Evolutionary conservation across 2,888 invertebrate genomes (phyloP).

Genomic region (Arge pagana): DNA sequence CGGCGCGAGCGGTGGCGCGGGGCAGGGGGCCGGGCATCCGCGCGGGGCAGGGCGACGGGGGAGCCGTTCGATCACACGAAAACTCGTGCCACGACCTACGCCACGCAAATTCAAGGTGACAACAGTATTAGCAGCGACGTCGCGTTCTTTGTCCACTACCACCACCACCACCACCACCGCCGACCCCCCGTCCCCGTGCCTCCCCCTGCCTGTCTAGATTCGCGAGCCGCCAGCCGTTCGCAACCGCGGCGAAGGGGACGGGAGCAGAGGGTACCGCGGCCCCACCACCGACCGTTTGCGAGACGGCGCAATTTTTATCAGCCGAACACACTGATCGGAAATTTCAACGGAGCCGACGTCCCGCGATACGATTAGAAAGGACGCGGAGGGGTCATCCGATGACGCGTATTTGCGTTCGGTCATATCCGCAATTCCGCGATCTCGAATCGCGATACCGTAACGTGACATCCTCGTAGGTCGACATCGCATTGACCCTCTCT

Average conservation of each 20-base stretch:
- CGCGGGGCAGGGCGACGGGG: too few relatives aligned
- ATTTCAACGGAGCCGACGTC: too few relatives aligned
- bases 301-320: constrained; percentile 14
- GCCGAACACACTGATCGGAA: neutral
- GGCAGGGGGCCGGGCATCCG: too few relatives aligned
- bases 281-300: neutral
- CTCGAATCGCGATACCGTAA: too few relatives aligned
- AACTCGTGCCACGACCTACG: constrained; percentile 19
- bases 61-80: too few relatives aligned
- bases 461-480: neutral
- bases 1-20: too few relatives aligned
- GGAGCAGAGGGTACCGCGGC: neutral
- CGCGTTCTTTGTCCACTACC: constrained; percentile 31
- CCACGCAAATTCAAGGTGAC: constrained; percentile 16
- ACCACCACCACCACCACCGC: constrained; percentile 26
- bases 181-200: constrained; percentile 8
- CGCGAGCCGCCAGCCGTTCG: neutral
- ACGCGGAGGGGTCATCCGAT: too few relatives aligned
- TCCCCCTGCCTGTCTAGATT: neutral
- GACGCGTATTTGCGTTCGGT: too few relatives aligned
- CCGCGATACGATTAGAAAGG: too few relatives aligned
- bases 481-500: neutral
- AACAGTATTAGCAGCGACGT: constrained; percentile 22
- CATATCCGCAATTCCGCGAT: too few relatives aligned
- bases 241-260: neutral